phyloP scores from a whole-genome alignment of 2,888 invertebrate species.

The Cynaeus angustus region DNA sequence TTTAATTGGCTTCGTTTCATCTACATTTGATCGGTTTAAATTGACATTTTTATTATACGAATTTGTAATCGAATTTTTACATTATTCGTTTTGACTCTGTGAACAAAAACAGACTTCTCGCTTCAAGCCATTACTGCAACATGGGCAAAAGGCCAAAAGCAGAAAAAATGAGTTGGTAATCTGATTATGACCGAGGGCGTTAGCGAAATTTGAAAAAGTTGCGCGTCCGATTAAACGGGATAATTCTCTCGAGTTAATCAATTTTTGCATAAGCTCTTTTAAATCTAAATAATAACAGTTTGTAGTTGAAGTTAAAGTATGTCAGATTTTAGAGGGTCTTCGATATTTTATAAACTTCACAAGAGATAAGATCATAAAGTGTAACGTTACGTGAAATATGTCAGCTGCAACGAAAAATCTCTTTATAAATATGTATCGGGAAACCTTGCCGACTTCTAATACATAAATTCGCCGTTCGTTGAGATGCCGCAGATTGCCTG shows the following conservation, averaged over 20 bases:
- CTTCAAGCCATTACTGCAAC: conserved; percentile 26
- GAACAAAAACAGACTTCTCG: conserved; percentile 24
- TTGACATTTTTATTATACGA: conserved; percentile 39
- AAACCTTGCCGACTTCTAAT: conserved; percentile 27
- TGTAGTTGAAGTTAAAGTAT: conserved; percentile 30
- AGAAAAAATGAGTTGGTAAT: conserved; percentile 39
- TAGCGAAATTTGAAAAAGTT: conserved; percentile 27
- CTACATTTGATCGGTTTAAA: conserved; percentile 23
- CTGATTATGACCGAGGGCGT: conserved; percentile 34
- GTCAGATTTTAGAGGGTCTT: conserved; percentile 36
- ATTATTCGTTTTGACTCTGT: conserved; percentile 10
- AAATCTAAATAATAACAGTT: conserved; percentile 32
- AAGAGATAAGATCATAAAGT: conserved; percentile 48
- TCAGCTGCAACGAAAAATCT: conserved; percentile 49
- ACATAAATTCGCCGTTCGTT: conserved; percentile 31
- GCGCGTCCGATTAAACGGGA: conserved; percentile 27
- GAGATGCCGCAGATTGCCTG: conserved; percentile 5
- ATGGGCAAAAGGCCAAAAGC: conserved; percentile 18
- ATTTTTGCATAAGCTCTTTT: neutral
- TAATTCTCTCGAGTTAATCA: conserved; percentile 11
- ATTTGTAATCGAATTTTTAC: conserved; percentile 33
- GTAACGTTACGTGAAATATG: conserved; percentile 50
- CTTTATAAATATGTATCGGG: conserved; percentile 47
- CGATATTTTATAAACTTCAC: conserved; percentile 49
- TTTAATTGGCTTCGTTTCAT: conserved; percentile 39